These are phyloP conservation scores for Arion vulgaris DNA, from an alignment of 1,140 invertebrate genomes.

Conservation along the genomic window DNA sequence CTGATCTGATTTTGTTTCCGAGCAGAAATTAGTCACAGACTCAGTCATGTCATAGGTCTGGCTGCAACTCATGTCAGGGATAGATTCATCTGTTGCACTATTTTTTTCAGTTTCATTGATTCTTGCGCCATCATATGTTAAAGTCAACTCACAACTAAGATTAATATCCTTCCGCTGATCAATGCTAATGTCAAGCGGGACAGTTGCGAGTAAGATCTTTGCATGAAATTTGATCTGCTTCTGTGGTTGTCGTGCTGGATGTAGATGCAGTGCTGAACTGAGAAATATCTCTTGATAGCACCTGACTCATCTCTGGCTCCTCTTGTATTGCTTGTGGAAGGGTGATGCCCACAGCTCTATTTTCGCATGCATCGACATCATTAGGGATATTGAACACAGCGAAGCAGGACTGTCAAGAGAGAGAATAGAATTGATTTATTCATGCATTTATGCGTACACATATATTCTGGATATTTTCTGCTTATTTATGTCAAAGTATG, in stretches of 20 bases:
- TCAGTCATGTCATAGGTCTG: neutral
- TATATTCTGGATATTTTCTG: too few species aligned
- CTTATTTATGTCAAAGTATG: too few species aligned
- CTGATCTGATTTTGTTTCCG: neutral
- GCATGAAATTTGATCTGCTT: neutral
- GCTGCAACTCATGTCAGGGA: neutral
- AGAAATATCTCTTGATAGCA: neutral
- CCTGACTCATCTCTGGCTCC: neutral
- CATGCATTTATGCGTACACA: too few species aligned
- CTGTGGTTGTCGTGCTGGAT: neutral
- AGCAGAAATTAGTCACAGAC: neutral
- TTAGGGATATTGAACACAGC: neutral
- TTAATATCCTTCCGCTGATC: too few species aligned
- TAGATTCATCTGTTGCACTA: neutral
- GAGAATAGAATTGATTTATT: neutral
- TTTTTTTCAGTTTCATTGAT: neutral
- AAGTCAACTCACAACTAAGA: too few species aligned
- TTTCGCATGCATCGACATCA: neutral
- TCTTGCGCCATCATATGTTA: too few species aligned
- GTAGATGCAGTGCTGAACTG: neutral
- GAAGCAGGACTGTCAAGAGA: slow-evolving; percentile 12
- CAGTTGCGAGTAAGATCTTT: too few species aligned
- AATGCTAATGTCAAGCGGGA: too few species aligned
- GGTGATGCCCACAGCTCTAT: neutral
- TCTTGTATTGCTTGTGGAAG: neutral